Conservation (phyloP, 2,888 invertebrate species). For the Thumatha senex region DNA sequence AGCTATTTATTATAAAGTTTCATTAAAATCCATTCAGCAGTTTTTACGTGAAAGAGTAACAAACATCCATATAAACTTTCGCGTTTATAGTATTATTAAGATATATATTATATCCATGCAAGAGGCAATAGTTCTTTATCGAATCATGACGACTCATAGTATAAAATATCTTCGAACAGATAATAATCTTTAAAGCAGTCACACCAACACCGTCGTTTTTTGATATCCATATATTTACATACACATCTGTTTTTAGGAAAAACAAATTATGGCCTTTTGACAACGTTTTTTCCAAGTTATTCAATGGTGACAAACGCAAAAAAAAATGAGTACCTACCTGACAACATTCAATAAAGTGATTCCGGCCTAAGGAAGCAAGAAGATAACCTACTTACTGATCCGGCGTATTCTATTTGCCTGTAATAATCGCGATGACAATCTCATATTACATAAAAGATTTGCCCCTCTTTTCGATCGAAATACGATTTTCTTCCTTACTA, state of each 20-base stretch:
- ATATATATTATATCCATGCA: too few relatives aligned
- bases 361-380: slow-evolving; percentile 76
- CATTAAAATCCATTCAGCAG: too few relatives aligned
- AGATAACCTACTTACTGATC: slow-evolving; percentile 83
- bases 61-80: too few relatives aligned
- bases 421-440: slow-evolving; percentile 84
- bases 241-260: neutral
- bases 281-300: slow-evolving; percentile 26
- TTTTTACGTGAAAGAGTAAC: too few relatives aligned
- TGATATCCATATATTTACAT: too few relatives aligned
- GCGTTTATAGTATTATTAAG: too few relatives aligned
- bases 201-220: too few relatives aligned
- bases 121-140: too few relatives aligned
- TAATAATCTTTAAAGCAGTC: too few relatives aligned
- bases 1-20: too few relatives aligned
- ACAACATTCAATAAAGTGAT: slow-evolving; percentile 78
- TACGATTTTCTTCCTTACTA: slow-evolving; percentile 81
- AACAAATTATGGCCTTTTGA: slow-evolving; percentile 1
- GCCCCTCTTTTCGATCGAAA: slow-evolving; percentile 81
- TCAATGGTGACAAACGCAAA: slow-evolving; percentile 48
- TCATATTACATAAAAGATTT: slow-evolving; percentile 84
- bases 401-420: slow-evolving; percentile 83
- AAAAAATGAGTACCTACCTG: slow-evolving; percentile 50
- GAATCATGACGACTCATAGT: too few relatives aligned
- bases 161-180: too few relatives aligned